phyloP scores from a whole-genome alignment of 2,888 invertebrate genomes.

The Cheilosia impressa region DNA sequence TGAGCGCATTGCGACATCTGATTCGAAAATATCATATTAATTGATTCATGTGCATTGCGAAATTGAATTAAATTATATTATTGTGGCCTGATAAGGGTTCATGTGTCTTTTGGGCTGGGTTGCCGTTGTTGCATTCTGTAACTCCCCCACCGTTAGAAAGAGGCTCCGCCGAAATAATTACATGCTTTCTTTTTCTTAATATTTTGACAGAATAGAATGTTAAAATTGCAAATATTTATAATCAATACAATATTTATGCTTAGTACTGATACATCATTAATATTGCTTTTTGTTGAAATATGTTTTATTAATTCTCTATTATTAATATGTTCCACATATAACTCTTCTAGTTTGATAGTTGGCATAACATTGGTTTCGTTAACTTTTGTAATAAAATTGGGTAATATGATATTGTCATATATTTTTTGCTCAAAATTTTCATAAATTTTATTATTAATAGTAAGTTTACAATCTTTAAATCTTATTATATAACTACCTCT shows the following conservation, averaged over 20 bases:
- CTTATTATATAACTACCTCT: constrained; percentile 1
- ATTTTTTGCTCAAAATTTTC: background rate
- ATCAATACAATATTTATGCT: background rate
- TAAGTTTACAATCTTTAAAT: constrained; percentile 24
- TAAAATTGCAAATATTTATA: constrained; percentile 8
- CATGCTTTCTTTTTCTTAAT: background rate
- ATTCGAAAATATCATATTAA: no score
- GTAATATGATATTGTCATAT: background rate
- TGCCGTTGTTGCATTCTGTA: background rate
- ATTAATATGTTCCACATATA: constrained; percentile 5
- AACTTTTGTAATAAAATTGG: constrained; percentile 12
- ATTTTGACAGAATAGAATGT: background rate
- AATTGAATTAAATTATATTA: no score
- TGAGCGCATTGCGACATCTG: no score
- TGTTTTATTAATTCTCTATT: constrained; percentile 8
- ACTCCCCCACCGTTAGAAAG: constrained; percentile 14
- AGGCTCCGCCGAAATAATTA: constrained; percentile 9
- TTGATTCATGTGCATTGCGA: no score
- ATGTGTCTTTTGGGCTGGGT: no score
- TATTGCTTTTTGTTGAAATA: background rate
- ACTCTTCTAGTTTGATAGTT: background rate
- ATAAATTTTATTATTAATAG: constrained; percentile 7
- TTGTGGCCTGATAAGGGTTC: no score
- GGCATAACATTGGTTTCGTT: background rate
- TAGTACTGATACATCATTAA: background rate